Evolutionary conservation across 2,888 invertebrate genomes (phyloP), one percentile per base, ranked within the genome.

Genomic region (Tridacna crocea): DNA sequence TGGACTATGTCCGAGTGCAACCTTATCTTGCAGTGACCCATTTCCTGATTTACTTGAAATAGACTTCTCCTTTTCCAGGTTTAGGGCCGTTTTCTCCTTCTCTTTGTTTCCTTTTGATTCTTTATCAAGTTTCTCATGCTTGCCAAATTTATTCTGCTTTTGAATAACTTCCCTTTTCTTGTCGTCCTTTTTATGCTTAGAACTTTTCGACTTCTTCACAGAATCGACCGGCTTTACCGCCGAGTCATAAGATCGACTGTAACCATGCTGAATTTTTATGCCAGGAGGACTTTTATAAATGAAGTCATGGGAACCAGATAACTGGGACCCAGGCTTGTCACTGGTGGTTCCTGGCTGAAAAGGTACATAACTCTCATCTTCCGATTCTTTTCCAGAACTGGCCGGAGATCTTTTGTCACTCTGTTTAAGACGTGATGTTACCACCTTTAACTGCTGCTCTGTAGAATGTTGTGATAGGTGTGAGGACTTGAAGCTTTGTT

Each of bases 321-420:
- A 70, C 61, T 58, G 55, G 11, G 72, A 60, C 22, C 48, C 47
- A 8, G 27, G 27, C 11, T 48, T 26, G 4, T 51, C 72, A 26
- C 22, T 46, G 6, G 47, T 10, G 51, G 78, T 72, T 60, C 70
- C 70, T 22, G 89, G 89, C 70, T 88, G 80, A 66, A 85, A 89
- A 65, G 88, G 87, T 76, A 89, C 85, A 79, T 89, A 89, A 86
- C 85, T 87, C 78, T 89, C 89, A 72, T 89, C 89, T 66, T 88
- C 89, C 0, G 89, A 89, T 74, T 89, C 89, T 46, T 84, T 83
- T 24, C 89, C 89, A 6, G 89, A 89, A 58, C 89, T 85, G 24
- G 83, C 82, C 17, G 89, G 88, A 27, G 88, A 88, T 26, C 80
- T 60, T 68, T 82, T 82, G 58, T 84, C 84, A 24, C 55, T 55